Conservation (phyloP, 2,113 vertebrate genomes). For the Edolisoma coerulescens region DNA sequence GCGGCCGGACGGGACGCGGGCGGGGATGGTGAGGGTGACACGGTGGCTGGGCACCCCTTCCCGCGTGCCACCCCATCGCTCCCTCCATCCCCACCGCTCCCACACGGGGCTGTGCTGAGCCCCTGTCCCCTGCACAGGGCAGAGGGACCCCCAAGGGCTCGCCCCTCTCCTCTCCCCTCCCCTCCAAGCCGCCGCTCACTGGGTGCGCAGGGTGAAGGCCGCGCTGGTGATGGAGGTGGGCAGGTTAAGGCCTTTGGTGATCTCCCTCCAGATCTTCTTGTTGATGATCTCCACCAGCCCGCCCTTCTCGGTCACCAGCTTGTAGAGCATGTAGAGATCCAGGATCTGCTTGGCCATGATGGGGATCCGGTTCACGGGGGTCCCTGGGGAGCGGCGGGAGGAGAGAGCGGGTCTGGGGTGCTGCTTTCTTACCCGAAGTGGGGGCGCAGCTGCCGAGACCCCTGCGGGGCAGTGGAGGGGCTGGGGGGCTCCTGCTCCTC, state of each 20-base stretch:
- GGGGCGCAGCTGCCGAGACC: not conserved
- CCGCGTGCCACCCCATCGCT: rapidly evolving
- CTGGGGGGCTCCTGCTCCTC: not conserved
- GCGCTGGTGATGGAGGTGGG: constrained; percentile 99
- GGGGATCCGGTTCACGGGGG: constrained; percentile 95
- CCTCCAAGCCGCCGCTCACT: constrained; percentile 75
- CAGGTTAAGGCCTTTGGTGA: constrained; percentile 96
- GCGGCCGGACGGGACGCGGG: not conserved
- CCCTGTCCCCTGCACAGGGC: rapidly evolving
- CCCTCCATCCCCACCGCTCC: not conserved
- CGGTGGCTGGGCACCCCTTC: rapidly evolving
- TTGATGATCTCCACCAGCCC: constrained; percentile 98
- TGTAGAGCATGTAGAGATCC: constrained; percentile 95
- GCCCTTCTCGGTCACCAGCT: constrained; percentile 95
- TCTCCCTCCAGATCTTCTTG: constrained; percentile 97
- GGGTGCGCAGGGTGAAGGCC: constrained; percentile 96
- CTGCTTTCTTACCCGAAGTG: not conserved
- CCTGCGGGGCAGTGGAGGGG: rapidly evolving
- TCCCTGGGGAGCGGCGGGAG: constrained; percentile 71
- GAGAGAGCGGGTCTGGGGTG: not conserved
- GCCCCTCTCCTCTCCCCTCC: not conserved
- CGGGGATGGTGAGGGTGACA: rapidly evolving
- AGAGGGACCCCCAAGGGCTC: not conserved
- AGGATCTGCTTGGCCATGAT: constrained; percentile 99
- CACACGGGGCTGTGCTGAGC: not conserved